phyloP scores from a whole-genome alignment of 2,888 invertebrate species.

The Heterodera filipjevi region DNA sequence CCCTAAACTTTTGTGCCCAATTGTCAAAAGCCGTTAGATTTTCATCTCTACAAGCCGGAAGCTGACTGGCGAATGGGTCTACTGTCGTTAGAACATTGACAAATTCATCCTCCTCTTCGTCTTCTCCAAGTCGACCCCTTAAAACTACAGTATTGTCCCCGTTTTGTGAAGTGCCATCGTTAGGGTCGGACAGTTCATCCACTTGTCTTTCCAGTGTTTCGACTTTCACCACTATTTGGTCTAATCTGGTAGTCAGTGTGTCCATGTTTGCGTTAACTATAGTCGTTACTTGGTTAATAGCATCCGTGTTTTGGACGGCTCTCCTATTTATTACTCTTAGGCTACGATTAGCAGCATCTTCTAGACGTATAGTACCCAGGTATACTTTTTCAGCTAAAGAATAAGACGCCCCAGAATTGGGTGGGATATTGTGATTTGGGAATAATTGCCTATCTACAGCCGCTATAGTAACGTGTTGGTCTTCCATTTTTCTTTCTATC shows the following conservation, averaged over 20 bases:
- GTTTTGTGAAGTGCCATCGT: not conserved
- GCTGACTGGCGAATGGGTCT: not conserved
- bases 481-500: too few relatives aligned
- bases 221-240: not conserved
- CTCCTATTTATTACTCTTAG: not conserved
- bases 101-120: not conserved
- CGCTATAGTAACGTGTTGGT: too few relatives aligned
- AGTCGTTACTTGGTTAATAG: not conserved
- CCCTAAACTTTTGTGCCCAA: not conserved
- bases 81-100: not conserved
- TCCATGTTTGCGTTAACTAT: conserved; percentile 3
- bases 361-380: not conserved
- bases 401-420: not conserved
- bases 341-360: not conserved
- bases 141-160: not conserved
- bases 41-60: not conserved
- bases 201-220: not conserved
- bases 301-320: not conserved
- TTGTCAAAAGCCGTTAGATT: not conserved
- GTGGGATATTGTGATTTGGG: too few relatives aligned
- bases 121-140: too few relatives aligned
- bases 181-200: not conserved
- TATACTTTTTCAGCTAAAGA: not conserved
- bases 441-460: too few relatives aligned
- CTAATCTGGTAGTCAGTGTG: not conserved